Evolutionary conservation across 2,113 vertebrate genomes (phyloP), one percentile per base, ranked within the genome.

Genomic region (Rousettus leschenaultii): DNA sequence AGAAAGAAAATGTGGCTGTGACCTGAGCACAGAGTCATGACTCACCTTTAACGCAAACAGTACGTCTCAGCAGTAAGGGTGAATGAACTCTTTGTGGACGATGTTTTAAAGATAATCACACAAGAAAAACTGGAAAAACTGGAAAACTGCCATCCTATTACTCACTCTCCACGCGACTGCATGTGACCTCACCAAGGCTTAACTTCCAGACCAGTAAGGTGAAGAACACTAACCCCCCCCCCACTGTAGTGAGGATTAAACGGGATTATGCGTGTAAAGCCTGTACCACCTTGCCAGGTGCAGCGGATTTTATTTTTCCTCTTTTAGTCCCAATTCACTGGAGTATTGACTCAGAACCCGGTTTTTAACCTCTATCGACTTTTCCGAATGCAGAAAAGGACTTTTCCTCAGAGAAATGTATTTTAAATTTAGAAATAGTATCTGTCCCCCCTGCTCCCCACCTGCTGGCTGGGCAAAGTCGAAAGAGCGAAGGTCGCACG

Each of bases 401-500:
- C 35, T 51, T 63, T 40, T 61, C 38, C 70, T 79, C 71, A 85
- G 45, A 65, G 53, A 89, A 89, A 66, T 59, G 26, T 65, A 11
- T 77, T 57, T 87, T 84, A 53, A 84, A 73, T 45, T 88, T 53
- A 79, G 65, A 84, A 84, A 26, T 7, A 51, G 48, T 88, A 3
- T n/a, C 79, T 71, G 48, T 73, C n/a, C n/a, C 38, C 45, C 43
- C n/a, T 40, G 43, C 45, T 83, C 70, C 75, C 33, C n/a, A 55
- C 55, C 35, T 55, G 70, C 66, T 38, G 26, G 38, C 30, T 12
- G 28, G 13, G 48, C 19, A 80, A 53, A 38, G 21, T 45, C 28
- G 38, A 18, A 40, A 51, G 51, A 51, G 51, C 15, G 51, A 51
- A 15, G 51, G 51, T 16, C 51, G 16, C 51, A 51, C 15, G 15